Evolutionary conservation across 2,888 invertebrate genomes (phyloP), one percentile per base, ranked within the genome.

Genomic region (Deroplatys truncata): DNA sequence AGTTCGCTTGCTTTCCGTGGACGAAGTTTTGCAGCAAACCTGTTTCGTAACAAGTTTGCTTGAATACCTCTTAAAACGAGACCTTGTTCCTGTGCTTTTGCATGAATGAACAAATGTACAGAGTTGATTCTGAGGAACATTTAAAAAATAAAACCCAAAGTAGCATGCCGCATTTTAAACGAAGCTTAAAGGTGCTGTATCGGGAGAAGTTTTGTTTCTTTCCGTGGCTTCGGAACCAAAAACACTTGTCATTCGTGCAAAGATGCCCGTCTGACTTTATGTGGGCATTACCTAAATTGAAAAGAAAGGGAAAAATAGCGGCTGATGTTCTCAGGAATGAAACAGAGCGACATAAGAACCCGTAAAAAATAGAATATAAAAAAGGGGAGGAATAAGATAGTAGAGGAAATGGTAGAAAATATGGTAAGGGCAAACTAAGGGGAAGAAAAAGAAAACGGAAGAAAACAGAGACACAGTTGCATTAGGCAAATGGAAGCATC

Each of bases 231-330:
- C 56, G 56, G 15, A 72, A 72, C 56, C 56, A 90, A 88, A 90
- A 90, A 88, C 88, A 88, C 89, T 89, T 89, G 90, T 90, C 90
- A 90, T 90, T 90, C 90, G 90, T 90, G 82, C 82, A 85, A 89
- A 89, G 89, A 90, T 88, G 89, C 82, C 85, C 90, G 89, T 89
- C 86, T 90, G 84, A 84, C 88, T 89, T 90, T 90, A 90, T 89
- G 88, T 89, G 90, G 90, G 88, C 90, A 90, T 90, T 90, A 90
- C 90, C 90, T 90, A 90, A 90, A 90, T 90, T 90, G 90, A 90
- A 89, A 89, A 88, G 89, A 90, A 87, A 90, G 85, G 72, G 85
- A 85, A 89, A 82, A 72, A 72, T 72, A 72, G 56, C 20, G 56
- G 16, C 56, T 72, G 56, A 72, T 72, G 56, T 72, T 72, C 56